phyloP scores from a whole-genome alignment of 2,888 invertebrate genomes.

The Mesochorus sp. region DNA sequence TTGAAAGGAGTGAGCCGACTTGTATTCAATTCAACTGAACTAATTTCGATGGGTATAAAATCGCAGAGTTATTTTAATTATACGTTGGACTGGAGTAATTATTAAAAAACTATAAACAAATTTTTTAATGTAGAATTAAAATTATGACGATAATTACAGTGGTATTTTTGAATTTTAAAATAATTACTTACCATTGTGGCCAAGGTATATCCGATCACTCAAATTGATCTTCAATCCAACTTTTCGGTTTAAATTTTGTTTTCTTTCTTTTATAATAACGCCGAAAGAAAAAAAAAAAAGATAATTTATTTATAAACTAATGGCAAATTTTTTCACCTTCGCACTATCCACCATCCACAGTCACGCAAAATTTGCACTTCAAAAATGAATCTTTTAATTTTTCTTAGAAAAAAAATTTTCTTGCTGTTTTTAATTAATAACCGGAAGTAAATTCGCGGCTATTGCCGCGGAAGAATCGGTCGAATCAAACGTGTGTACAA shows the following conservation, averaged over 20 bases:
- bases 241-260: background rate
- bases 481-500: slow-evolving; percentile 18
- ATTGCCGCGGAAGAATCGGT: slow-evolving; percentile 40
- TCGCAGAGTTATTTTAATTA: no score
- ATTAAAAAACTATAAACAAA: no score
- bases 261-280: background rate
- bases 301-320: background rate
- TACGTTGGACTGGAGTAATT: no score
- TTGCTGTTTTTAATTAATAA: slow-evolving; percentile 5
- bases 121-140: background rate
- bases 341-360: slow-evolving; percentile 59
- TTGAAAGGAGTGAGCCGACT: no score
- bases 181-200: slow-evolving; percentile 60
- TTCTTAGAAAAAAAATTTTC: background rate
- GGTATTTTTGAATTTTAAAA: background rate
- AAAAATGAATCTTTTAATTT: background rate
- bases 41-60: no score
- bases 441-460: slow-evolving; percentile 51
- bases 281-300: background rate
- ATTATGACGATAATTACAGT: background rate
- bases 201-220: slow-evolving; percentile 55
- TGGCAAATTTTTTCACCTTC: slow-evolving; percentile 51
- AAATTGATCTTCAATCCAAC: background rate
- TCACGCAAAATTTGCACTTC: slow-evolving; percentile 35
- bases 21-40: no score